Percentiles rank a stretch among this genome's conserved stretches.
Evolutionary conservation across 2,797 vertebrate genomes (phyloP).

Genomic region (Syngnathus acus): DNA sequence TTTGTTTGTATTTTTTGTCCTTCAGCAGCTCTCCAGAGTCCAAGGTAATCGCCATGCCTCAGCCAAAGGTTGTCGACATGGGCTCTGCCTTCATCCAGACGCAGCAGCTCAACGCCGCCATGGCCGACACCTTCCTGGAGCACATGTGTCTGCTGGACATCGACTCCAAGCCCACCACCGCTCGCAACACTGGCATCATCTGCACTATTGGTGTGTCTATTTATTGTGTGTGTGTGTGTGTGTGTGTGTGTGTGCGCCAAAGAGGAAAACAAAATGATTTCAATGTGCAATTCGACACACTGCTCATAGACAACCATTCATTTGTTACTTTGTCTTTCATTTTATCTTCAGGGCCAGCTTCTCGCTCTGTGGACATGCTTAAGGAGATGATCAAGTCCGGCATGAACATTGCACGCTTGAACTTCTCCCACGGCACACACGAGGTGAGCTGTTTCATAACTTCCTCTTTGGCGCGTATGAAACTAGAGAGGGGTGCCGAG

Average conservation of each 20-base stretch:
- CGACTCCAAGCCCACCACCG: conserved; percentile 87
- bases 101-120: conserved; percentile 92
- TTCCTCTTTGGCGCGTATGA: conserved; percentile 11
- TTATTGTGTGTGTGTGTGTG: not conserved
- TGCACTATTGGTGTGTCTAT: conserved; percentile 89
- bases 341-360: conserved; percentile 79
- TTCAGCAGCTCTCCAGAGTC: conserved; percentile 46
- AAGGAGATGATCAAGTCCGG: conserved; percentile 99
- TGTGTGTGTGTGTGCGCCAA: too few relatives aligned
- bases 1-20: not conserved
- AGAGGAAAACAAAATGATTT: too few relatives aligned
- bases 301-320: not conserved
- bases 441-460: conserved; percentile 71
- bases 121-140: conserved; percentile 95
- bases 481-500: not conserved
- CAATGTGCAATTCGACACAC: not conserved
- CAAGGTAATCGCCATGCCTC: conserved; percentile 67
- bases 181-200: conserved; percentile 96
- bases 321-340: not conserved
- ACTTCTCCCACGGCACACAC: conserved; percentile 95
- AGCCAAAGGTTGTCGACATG: conserved; percentile 72
- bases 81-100: conserved; percentile 93
- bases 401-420: conserved; percentile 97
- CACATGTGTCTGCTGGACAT: conserved; percentile 97
- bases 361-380: conserved; percentile 85